phyloP scores from a whole-genome alignment of 2,888 invertebrate genomes.

The Cryptophagus acutangulus region DNA sequence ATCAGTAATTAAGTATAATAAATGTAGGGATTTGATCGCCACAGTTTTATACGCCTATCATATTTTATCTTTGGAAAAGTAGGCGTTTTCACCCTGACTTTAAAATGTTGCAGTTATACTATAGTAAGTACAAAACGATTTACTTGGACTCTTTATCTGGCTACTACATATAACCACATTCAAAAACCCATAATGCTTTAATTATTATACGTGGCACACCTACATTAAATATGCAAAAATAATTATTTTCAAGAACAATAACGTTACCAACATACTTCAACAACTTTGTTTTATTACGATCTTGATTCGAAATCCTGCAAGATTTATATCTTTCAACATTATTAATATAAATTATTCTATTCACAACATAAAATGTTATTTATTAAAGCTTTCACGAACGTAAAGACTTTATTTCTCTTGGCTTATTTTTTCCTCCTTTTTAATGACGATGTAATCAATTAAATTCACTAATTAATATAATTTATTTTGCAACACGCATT shows the following conservation, averaged over 20 bases:
- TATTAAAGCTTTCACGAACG: too few relatives aligned
- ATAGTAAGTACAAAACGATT: conserved; percentile 19
- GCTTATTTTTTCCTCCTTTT: too few relatives aligned
- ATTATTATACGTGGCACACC: conserved; percentile 21
- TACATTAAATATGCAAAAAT: conserved; percentile 9
- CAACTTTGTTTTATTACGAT: conserved; percentile 5
- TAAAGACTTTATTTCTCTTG: too few relatives aligned
- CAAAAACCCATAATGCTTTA: conserved; percentile 25
- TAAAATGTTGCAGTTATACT: conserved; percentile 22
- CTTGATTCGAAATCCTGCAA: conserved; percentile 9
- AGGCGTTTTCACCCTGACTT: conserved; percentile 26
- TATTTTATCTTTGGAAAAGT: conserved; percentile 35
- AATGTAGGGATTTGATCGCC: conserved; percentile 37
- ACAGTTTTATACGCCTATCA: conserved; percentile 34
- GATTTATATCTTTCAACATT: conserved; percentile 20
- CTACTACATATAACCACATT: conserved; percentile 25
- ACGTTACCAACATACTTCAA: conserved; percentile 2
- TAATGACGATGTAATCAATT: too few relatives aligned
- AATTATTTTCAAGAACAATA: conserved; percentile 8
- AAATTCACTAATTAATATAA: too few relatives aligned
- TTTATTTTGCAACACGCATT: too few relatives aligned
- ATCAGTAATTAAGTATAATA: conserved; percentile 42
- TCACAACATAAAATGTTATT: too few relatives aligned
- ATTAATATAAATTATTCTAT: conserved; percentile 25
- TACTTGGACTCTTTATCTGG: conserved; percentile 22